phyloP scores from a whole-genome alignment of 2,888 invertebrate genomes.

The Drepanosiphum platanoidis region DNA sequence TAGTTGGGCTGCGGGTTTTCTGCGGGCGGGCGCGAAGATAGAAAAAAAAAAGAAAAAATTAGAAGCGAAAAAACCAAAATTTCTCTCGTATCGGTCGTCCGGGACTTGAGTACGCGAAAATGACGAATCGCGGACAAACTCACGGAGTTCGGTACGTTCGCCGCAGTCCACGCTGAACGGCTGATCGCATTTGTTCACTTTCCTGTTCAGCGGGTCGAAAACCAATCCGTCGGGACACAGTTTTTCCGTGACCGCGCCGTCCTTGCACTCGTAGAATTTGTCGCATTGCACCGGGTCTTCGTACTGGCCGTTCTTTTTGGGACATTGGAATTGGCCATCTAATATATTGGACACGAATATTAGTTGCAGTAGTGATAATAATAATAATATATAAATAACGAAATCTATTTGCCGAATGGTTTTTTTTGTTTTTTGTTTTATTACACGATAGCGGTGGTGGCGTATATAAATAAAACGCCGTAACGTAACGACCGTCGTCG shows the following conservation, averaged over 20 bases:
- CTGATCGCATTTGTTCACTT: conserved; percentile 91
- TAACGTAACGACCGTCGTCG: too few relatives aligned
- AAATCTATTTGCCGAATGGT: not conserved
- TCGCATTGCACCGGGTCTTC: conserved; percentile 85
- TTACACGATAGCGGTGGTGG: not conserved
- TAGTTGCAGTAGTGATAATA: not conserved
- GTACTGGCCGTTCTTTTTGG: conserved; percentile 81
- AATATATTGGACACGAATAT: not conserved
- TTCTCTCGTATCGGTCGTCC: too few relatives aligned
- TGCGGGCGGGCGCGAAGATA: conserved; percentile 66
- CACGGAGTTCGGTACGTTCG: conserved; percentile 87
- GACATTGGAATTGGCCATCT: conserved; percentile 75
- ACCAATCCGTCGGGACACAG: conserved; percentile 89
- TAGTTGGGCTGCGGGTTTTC: conserved; percentile 79
- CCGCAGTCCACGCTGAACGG: conserved; percentile 93
- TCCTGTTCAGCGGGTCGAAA: conserved; percentile 85
- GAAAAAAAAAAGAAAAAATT: not conserved
- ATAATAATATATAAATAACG: not conserved
- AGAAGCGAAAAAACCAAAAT: too few relatives aligned
- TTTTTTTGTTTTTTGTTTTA: not conserved
- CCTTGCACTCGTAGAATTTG: conserved; percentile 83
- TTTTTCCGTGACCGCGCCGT: conserved; percentile 78
- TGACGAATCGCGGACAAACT: conserved; percentile 68
- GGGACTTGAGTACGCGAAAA: not conserved
- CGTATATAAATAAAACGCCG: not conserved